Evolutionary conservation across 1,140 invertebrate genomes (phyloP).

Genomic region (Coptotermes formosanus): DNA sequence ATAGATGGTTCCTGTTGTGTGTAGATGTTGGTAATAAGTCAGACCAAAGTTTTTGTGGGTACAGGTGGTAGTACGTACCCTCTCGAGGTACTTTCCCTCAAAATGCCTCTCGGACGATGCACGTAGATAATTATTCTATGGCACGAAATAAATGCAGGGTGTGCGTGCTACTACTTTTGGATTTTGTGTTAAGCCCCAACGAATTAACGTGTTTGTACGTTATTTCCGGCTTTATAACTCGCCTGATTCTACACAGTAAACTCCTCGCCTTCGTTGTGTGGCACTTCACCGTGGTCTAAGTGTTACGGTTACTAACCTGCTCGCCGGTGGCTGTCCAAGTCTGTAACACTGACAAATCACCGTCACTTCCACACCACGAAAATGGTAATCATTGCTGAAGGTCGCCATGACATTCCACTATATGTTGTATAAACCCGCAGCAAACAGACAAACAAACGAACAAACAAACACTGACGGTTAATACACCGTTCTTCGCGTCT

Average conservation of each 20-base stretch:
- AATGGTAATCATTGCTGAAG: background rate
- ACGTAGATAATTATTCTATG: no score
- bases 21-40: no score
- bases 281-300: background rate
- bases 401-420: conserved; percentile 9
- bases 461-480: background rate
- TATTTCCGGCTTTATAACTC: no score
- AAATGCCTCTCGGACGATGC: no score
- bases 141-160: no score
- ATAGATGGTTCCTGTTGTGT: background rate
- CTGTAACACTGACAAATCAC: conserved; percentile 14
- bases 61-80: no score
- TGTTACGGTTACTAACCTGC: background rate
- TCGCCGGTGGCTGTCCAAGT: background rate
- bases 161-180: no score
- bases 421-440: background rate
- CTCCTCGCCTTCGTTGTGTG: background rate
- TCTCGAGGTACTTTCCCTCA: no score
- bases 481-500: background rate
- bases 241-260: no score
- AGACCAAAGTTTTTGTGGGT: no score
- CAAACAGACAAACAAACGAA: background rate
- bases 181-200: no score
- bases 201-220: no score
- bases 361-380: background rate